Conservation (phyloP, 1,140 invertebrate species). For the Apis florea region DNA sequence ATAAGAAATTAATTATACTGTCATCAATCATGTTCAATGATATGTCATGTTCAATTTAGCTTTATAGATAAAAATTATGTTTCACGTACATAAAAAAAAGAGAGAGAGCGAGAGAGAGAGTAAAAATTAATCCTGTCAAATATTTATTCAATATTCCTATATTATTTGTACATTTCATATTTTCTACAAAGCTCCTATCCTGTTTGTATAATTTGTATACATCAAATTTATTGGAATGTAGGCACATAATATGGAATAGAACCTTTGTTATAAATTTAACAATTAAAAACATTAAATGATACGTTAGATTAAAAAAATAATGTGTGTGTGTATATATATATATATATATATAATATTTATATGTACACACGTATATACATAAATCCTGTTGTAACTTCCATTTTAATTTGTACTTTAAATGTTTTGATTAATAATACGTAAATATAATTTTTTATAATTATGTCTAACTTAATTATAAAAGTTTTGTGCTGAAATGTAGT, state of each 20-base stretch:
- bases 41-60: conserved; percentile 46
- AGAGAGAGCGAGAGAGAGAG: neutral
- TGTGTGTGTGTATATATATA: neutral
- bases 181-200: conserved; percentile 42
- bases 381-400: neutral
- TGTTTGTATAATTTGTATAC: conserved; percentile 52
- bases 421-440: conserved; percentile 20
- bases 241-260: conserved; percentile 28
- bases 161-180: conserved; percentile 59
- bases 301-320: conserved; percentile 11
- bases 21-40: conserved; percentile 27
- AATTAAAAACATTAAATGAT: conserved; percentile 30
- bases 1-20: conserved; percentile 38
- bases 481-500: conserved; percentile 16
- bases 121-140: conserved; percentile 50
- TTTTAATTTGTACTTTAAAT: conserved; percentile 32
- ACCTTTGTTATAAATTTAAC: conserved; percentile 23
- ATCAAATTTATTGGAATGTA: conserved; percentile 42
- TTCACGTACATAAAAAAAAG: conserved; percentile 35
- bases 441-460: conserved; percentile 15
- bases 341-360: conserved; percentile 4
- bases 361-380: conserved; percentile 8
- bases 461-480: conserved; percentile 16
- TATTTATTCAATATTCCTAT: conserved; percentile 58
- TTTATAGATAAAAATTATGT: conserved; percentile 39